Evolutionary conservation across 2,888 invertebrate genomes (phyloP), one percentile per base, ranked within the genome.

Genomic region (Drosophila ezoana): DNA sequence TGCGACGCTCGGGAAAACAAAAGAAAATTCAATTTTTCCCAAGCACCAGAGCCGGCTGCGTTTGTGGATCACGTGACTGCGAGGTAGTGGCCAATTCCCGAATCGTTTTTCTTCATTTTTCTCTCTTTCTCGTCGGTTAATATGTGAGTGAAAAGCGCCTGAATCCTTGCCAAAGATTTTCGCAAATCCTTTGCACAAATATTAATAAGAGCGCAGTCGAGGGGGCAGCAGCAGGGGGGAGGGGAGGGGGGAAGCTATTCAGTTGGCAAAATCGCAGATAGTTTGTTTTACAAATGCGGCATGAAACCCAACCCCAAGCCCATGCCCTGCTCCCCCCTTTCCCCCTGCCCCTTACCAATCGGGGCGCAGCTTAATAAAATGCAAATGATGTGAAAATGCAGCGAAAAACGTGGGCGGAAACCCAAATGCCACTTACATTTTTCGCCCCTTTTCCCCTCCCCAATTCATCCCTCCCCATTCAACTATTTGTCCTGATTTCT

Each of bases 41-140:
- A 23, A 28, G n/a, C 35, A 23, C 23, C 6, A 18, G 8, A 3
- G 41, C 41, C 45, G 38, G 5, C 60, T 40, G 67, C 75, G 76
- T 66, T 61, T 69, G 63, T 48, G 56, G 76, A 91, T 86, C 91
- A 90, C 90, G 90, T 90, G 91, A 90, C 82, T 86, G 90, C 85
- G 85, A 90, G 90, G 91, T 90, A 90, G 90, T 90, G 90, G 90
- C 90, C 82, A 78, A 86, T 90, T 90, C 90, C 90, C 90, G 74
- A 68, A 75, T 72, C 77, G 76, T 72, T 79, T 65, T 65, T 48
- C 28, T 32, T 32, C 28, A 16, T n/a, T 41, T 35, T 44, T 8
- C 9, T 40, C 14, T 13, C 4, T 38, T 38, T 54, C 35, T 44
- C 28, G 23, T 49, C 35, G n/a, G 14, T 45, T 44, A 53, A 23